phyloP scores from a whole-genome alignment of 2,797 vertebrate genomes.

The Cynopterus sphinx region DNA sequence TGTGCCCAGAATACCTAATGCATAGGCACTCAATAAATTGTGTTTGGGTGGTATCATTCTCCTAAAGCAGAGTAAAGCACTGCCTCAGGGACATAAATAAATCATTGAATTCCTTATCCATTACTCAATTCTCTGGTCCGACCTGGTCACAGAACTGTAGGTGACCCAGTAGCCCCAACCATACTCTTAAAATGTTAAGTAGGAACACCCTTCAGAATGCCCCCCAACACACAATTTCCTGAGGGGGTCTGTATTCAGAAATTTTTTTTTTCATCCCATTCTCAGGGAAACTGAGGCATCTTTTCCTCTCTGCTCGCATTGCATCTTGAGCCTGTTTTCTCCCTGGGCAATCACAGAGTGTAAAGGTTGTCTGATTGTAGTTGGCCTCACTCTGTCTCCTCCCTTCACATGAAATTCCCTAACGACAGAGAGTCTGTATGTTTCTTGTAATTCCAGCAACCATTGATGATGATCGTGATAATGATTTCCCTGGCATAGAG shows the following conservation, averaged over 20 bases:
- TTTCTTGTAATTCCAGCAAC: slow-evolving; percentile 30
- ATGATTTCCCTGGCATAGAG: not conserved
- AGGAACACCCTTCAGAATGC: not conserved
- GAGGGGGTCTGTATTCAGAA: not conserved
- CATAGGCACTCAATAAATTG: not conserved
- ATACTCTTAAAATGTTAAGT: slow-evolving; percentile 36
- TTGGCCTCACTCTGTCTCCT: not conserved
- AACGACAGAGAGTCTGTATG: not conserved
- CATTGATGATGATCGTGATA: not conserved
- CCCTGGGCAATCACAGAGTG: not conserved
- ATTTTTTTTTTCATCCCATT: not conserved
- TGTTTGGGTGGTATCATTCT: not conserved
- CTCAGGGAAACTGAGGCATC: not conserved
- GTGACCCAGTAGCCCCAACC: not conserved
- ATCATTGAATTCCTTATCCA: not conserved
- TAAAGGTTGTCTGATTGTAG: not conserved
- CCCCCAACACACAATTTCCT: not conserved
- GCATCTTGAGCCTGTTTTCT: not conserved
- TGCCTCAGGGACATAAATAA: not conserved
- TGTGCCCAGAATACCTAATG: not conserved
- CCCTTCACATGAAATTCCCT: not conserved
- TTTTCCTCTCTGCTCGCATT: not conserved
- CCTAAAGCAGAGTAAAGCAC: not conserved
- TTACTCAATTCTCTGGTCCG: not conserved
- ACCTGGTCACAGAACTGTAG: not conserved